Percentiles rank a stretch among this genome's conserved stretches.
phyloP scores from a whole-genome alignment of 2,797 vertebrate genomes.

The Selene dorsalis region DNA sequence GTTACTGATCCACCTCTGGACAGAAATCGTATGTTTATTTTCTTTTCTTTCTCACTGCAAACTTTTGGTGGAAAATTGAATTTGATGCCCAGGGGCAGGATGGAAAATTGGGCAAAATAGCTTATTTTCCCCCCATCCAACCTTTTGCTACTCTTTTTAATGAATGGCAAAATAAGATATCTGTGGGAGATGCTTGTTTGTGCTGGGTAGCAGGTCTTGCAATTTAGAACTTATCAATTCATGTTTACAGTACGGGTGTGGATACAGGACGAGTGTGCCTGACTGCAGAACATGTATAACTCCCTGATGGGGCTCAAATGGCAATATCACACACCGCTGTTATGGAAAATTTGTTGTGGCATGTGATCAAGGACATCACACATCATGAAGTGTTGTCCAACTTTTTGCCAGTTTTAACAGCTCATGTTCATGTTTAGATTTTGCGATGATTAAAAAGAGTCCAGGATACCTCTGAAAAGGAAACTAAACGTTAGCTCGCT shows the following conservation, averaged over 20 bases:
- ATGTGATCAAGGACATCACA: slow-evolving; percentile 43
- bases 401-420: slow-evolving; percentile 17
- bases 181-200: slow-evolving; percentile 72
- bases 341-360: slow-evolving; percentile 14
- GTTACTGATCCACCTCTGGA: slow-evolving; percentile 84
- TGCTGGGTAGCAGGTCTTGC: slow-evolving; percentile 47
- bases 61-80: slow-evolving; percentile 88
- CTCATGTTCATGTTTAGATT: slow-evolving; percentile 29
- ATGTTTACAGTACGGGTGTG: slow-evolving; percentile 62
- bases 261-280: slow-evolving; percentile 53
- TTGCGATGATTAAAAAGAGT: slow-evolving; percentile 21
- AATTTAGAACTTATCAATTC: slow-evolving; percentile 77
- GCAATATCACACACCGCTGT: slow-evolving; percentile 24
- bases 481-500: slow-evolving; percentile 14
- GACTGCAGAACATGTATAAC: slow-evolving; percentile 45
- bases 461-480: slow-evolving; percentile 11
- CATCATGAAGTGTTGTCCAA: slow-evolving; percentile 24
- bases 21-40: slow-evolving; percentile 84
- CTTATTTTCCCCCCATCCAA: slow-evolving; percentile 82
- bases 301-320: slow-evolving; percentile 36
- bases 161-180: slow-evolving; percentile 85
- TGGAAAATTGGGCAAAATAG: slow-evolving; percentile 89
- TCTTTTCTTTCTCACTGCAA: slow-evolving; percentile 79
- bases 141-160: slow-evolving; percentile 79
- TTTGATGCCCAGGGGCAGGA: slow-evolving; percentile 87